These are phyloP conservation scores for Alectoris magna DNA, from an alignment of 2,797 vertebrate species.

Conservation along the genomic window DNA sequence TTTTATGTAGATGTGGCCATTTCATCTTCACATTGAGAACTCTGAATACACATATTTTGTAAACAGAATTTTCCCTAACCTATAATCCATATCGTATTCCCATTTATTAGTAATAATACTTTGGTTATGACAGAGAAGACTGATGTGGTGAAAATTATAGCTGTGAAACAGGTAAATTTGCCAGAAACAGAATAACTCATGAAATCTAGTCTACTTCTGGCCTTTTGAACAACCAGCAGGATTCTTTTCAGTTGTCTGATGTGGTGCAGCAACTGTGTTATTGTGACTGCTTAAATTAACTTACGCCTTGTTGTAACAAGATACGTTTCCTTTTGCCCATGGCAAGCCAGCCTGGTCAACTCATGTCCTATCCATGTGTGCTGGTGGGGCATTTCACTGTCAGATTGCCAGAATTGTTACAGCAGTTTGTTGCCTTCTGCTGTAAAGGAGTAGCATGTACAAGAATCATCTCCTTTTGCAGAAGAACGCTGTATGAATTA, in stretches of 20 bases:
- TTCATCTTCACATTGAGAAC: conserved; percentile 45
- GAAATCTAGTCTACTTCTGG: conserved; percentile 45
- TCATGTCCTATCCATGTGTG: not conserved
- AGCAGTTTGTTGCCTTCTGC: not conserved
- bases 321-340: conserved; percentile 17
- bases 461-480: not conserved
- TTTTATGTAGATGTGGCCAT: conserved; percentile 52
- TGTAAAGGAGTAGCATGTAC: not conserved
- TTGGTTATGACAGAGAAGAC: conserved; percentile 54
- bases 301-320: conserved; percentile 21
- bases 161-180: conserved; percentile 49
- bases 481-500: not conserved
- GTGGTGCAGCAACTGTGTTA: conserved; percentile 41
- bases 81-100: conserved; percentile 56
- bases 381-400: not conserved
- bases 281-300: conserved; percentile 51
- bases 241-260: conserved; percentile 50
- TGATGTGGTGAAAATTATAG: conserved; percentile 67
- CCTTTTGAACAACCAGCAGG: conserved; percentile 10
- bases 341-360: not conserved
- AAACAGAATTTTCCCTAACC: conserved; percentile 51
- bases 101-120: conserved; percentile 57
- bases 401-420: not conserved
- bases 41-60: conserved; percentile 50
- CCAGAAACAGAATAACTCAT: conserved; percentile 48